These are phyloP conservation scores for Drosophila obscura DNA, from an alignment of 1,140 invertebrate genomes.

Conservation along the genomic window DNA sequence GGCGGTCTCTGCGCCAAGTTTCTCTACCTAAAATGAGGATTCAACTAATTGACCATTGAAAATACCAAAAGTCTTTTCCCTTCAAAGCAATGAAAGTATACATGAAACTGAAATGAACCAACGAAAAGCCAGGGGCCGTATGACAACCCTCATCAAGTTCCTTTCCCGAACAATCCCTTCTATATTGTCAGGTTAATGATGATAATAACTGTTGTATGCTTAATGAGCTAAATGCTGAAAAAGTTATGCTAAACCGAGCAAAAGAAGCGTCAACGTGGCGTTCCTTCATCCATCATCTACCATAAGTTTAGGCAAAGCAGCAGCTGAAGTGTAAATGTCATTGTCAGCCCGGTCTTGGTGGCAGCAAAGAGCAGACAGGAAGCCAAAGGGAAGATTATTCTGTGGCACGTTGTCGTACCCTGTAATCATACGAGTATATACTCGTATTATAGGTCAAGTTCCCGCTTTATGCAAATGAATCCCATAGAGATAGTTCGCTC, in stretches of 20 bases:
- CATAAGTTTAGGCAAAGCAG: constrained; percentile 62
- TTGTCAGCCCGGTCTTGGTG: constrained; percentile 49
- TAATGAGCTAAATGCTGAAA: constrained; percentile 51
- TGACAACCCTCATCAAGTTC: background rate
- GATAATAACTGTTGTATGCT: constrained; percentile 34
- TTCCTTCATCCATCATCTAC: constrained; percentile 66
- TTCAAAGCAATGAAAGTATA: background rate
- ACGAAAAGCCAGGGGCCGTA: background rate
- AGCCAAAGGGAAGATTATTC: background rate
- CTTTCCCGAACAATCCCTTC: background rate
- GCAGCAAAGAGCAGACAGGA: constrained; percentile 2
- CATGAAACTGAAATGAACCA: constrained; percentile 2
- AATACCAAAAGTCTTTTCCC: constrained; percentile 10
- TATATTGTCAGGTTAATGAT: constrained; percentile 11
- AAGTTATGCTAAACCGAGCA: constrained; percentile 42
- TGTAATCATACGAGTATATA: background rate
- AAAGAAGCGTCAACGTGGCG: constrained; percentile 29
- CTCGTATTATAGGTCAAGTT: too few species aligned
- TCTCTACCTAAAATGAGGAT: constrained; percentile 30
- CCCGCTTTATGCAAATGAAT: too few species aligned
- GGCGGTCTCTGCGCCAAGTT: constrained; percentile 10
- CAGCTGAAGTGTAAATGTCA: constrained; percentile 79
- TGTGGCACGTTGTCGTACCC: constrained; percentile 23
- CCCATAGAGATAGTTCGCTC: too few species aligned
- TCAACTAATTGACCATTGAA: constrained; percentile 58